Conservation (phyloP, 2,888 invertebrate genomes). For the Dioctria rufipes region DNA sequence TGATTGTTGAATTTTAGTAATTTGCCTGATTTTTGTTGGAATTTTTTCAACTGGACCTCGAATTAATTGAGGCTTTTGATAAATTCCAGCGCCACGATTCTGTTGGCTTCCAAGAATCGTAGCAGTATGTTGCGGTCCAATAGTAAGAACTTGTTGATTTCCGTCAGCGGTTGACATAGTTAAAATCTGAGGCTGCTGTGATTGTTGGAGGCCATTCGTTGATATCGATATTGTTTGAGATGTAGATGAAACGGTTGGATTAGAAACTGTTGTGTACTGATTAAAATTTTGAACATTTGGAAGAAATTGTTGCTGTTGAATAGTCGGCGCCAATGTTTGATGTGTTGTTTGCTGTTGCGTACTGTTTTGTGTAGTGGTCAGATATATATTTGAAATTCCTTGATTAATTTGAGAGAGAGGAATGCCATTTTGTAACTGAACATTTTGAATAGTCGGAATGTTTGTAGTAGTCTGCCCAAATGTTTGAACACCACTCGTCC, state of each 20-base stretch:
- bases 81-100: slow-evolving; percentile 73
- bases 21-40: slow-evolving; percentile 73
- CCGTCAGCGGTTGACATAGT: slow-evolving; percentile 58
- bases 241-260: slow-evolving; percentile 38
- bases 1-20: slow-evolving; percentile 60
- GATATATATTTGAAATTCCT: slow-evolving; percentile 57
- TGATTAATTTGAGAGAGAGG: slow-evolving; percentile 56
- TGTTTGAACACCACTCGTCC: slow-evolving; percentile 30
- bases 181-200: slow-evolving; percentile 62
- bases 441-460: slow-evolving; percentile 54
- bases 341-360: slow-evolving; percentile 54
- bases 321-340: slow-evolving; percentile 26
- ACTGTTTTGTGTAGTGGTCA: slow-evolving; percentile 56
- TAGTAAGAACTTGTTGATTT: slow-evolving; percentile 58
- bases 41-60: slow-evolving; percentile 72
- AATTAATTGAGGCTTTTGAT: slow-evolving; percentile 73
- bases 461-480: slow-evolving; percentile 23
- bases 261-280: slow-evolving; percentile 38
- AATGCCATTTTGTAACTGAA: slow-evolving; percentile 51
- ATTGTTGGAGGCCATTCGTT: slow-evolving; percentile 58
- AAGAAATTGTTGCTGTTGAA: slow-evolving; percentile 54
- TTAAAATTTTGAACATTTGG: slow-evolving; percentile 53
- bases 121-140: slow-evolving; percentile 55
- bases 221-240: slow-evolving; percentile 49
- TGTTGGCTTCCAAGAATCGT: slow-evolving; percentile 67